Evolutionary conservation across 2,113 vertebrate genomes (phyloP), one percentile per base, ranked within the genome.

Genomic region (Tachysurus vachellii): DNA sequence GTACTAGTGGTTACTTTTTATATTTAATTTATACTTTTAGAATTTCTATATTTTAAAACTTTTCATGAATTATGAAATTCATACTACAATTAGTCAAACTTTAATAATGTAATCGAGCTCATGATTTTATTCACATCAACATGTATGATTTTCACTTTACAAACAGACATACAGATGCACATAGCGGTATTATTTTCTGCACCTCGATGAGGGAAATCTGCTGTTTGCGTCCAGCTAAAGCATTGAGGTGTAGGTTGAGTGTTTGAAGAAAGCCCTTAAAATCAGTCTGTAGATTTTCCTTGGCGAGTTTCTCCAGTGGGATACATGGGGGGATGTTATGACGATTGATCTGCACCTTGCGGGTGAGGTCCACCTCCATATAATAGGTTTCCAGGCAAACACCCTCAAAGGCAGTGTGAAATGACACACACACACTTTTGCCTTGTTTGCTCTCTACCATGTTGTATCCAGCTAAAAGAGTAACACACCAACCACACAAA

Each of bases 321-420:
- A 96, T 93, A 83, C 92, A 95, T 1, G 93, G 93, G 1, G 95
- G 95, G 4, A 96, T 81, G 88, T 95, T 93, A 66, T 96, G 95
- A 11, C 93, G 94, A 64, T 5, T 71, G 89, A 96, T 93, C 73
- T 84, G 92, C 86, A 94, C 79, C 0, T 21, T 85, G 0, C 90
- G 92, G 68, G 84, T 91, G 73, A 94, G 10, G 36, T 94, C 90
- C 1, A 96, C 75, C 88, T 95, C 95, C 91, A 96, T 83, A 88
- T 93, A 93, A 85, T 94, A 96, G 0, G 93, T 94, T 26, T 95
- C 93, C 31, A 96, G 85, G 85, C 91, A 94, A 44, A 89, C 70
- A 0, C 93, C 92, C 12, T 95, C 92, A 13, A 92, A 95, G 14
- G 91, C 90, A 0, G 95, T 95, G 17, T 90, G 68, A 79, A 96